Conservation (phyloP, 2,113 vertebrate genomes). For the Furnarius figulus region DNA sequence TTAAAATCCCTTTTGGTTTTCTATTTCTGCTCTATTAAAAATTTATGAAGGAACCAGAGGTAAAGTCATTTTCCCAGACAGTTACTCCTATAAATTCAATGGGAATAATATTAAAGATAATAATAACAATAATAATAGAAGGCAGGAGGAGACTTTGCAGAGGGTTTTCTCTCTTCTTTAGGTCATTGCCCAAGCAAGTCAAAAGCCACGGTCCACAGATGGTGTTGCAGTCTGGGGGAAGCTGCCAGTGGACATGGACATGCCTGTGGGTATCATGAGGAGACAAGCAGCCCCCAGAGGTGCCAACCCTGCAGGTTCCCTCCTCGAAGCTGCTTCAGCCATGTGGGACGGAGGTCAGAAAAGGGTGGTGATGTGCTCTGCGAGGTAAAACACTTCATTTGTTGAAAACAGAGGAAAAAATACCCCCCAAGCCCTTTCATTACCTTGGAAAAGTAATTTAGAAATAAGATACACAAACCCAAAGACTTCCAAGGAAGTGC, state of each 20-base stretch:
- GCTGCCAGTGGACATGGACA: background rate
- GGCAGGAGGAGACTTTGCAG: background rate
- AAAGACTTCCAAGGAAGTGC: background rate
- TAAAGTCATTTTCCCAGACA: slow-evolving; percentile 48
- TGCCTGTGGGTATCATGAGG: background rate
- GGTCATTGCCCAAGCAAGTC: background rate
- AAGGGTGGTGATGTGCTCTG: background rate
- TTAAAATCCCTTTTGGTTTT: slow-evolving; percentile 45
- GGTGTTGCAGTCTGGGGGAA: rapidly evolving
- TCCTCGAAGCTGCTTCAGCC: background rate
- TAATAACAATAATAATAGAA: background rate
- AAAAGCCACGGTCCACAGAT: background rate
- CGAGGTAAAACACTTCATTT: background rate
- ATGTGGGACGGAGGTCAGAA: background rate
- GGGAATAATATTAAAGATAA: background rate
- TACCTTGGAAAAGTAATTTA: background rate
- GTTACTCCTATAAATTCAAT: slow-evolving; percentile 26
- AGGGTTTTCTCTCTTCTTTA: background rate
- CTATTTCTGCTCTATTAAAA: slow-evolving; percentile 68
- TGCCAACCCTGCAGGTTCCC: background rate
- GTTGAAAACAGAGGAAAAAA: background rate
- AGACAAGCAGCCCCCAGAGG: background rate
- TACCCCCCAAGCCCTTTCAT: background rate
- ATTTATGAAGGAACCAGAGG: slow-evolving; percentile 45
- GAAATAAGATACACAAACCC: background rate